These are phyloP conservation scores for Carcharodon carcharias DNA, from an alignment of 2,797 vertebrate genomes.

Conservation along the genomic window DNA sequence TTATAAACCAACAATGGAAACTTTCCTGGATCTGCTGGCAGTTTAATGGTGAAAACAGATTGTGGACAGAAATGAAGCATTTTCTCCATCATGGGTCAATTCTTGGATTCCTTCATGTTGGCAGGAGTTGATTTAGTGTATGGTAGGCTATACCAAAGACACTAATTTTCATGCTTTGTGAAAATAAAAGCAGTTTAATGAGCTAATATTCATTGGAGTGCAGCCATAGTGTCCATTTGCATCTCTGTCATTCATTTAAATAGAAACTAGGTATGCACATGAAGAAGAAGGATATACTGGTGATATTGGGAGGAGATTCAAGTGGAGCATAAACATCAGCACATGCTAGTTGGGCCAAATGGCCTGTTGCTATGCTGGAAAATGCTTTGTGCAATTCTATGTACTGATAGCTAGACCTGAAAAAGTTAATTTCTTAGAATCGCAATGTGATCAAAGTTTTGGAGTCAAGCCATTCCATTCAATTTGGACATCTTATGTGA, in stretches of 20 bases:
- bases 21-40: not conserved
- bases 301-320: not conserved
- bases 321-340: not conserved
- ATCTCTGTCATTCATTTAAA: not conserved
- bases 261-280: not conserved
- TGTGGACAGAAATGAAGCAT: not conserved
- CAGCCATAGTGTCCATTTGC: not conserved
- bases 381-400: not conserved
- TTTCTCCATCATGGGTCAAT: not conserved
- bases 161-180: not conserved
- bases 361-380: too few relatives aligned
- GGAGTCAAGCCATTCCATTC: not conserved
- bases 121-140: not conserved
- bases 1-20: not conserved
- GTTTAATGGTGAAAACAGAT: not conserved
- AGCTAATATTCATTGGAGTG: not conserved
- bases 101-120: not conserved
- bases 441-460: not conserved
- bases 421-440: not conserved
- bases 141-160: not conserved
- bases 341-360: not conserved
- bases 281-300: not conserved
- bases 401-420: not conserved
- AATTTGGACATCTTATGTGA: not conserved
- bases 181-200: not conserved